phyloP scores from a whole-genome alignment of 1,140 invertebrate species.

The Atta colombica region DNA sequence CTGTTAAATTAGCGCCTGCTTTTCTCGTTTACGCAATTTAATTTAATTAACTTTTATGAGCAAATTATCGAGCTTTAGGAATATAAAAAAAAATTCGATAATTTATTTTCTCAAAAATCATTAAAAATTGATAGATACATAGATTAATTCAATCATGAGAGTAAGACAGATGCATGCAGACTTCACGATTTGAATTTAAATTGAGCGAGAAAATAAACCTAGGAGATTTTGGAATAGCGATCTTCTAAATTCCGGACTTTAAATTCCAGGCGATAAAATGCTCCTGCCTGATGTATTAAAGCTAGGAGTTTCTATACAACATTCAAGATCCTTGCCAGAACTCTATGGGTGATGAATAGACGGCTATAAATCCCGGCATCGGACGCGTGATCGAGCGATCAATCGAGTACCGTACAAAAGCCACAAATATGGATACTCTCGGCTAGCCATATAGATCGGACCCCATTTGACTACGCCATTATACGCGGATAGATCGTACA shows the following conservation, averaged over 20 bases:
- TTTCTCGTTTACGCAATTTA: constrained; percentile 11
- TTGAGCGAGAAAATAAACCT: not conserved
- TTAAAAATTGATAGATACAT: not conserved
- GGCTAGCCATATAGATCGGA: not conserved
- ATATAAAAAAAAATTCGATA: not conserved
- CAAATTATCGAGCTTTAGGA: not conserved
- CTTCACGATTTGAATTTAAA: constrained; percentile 9
- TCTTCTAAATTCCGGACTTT: not conserved
- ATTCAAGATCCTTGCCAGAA: constrained; percentile 8
- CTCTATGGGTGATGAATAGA: constrained; percentile 33
- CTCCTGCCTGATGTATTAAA: not conserved
- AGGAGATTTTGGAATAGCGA: not conserved
- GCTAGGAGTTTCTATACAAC: constrained; percentile 22
- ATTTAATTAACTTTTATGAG: constrained; percentile 9
- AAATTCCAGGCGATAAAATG: constrained; percentile 17
- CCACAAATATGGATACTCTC: constrained; percentile 36
- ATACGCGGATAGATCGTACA: not conserved
- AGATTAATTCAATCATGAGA: not conserved
- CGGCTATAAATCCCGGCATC: constrained; percentile 34
- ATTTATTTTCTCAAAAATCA: constrained; percentile 6
- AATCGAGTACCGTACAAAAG: constrained; percentile 17
- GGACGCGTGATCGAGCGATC: constrained; percentile 44
- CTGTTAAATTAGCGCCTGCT: constrained; percentile 1
- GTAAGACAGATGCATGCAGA: not conserved
- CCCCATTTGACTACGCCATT: constrained; percentile 27